Base-by-base conservation (phyloP, 2,113 vertebrate species). In the Lucifuga dentata region DNA sequence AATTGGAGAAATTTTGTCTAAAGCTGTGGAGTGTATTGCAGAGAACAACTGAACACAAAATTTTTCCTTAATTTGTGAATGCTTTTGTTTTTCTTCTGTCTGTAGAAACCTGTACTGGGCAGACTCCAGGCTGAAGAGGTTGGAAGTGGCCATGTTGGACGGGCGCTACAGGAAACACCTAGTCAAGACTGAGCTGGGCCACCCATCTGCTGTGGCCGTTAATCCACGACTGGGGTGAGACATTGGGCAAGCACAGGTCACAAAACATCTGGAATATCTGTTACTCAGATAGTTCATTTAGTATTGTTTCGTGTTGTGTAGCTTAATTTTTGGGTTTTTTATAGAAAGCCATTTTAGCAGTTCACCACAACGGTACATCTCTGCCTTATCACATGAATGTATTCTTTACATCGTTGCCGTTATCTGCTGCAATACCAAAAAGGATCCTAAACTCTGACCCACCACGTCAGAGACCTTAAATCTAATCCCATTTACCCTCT, bases 101-200 rank as follows among this genome's bases (percentile, higher is more conserved):
- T 8, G 17, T 43, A 98, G 96, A 79, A 95, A 98, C 81, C 92
- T 98, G 75, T 98, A 98, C 86, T 98, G 96, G 96, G 95, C 96
- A 8, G 96, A 98, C 89, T 91, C 95, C 20, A 92, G 76, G 36
- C 84, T 92, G 44, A 94, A 92, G 68, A 91, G 95, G 59, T 85
- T 98, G 19, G 95, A 98, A 51, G 96, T 98, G 75, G 94, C 95
- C 55, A 88, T 94, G 81, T 87, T 97, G 83, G 96, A 98, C 64
- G 96, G 96, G 70, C 93, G 96, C 40, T 98, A 98, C 77, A 93
- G 95, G 79, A 98, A 96, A 78, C 95, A 96, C 90, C 90, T 98
- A 9, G 84, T 98, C 57, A 93, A 90, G 64, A 93, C 94, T 10
- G 84, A 90, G 0, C 60, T 98, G 48, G 94, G 94, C 60, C 87